Evolutionary conservation across 2,113 vertebrate genomes (phyloP).

Genomic region (Corydoras sp.): DNA sequence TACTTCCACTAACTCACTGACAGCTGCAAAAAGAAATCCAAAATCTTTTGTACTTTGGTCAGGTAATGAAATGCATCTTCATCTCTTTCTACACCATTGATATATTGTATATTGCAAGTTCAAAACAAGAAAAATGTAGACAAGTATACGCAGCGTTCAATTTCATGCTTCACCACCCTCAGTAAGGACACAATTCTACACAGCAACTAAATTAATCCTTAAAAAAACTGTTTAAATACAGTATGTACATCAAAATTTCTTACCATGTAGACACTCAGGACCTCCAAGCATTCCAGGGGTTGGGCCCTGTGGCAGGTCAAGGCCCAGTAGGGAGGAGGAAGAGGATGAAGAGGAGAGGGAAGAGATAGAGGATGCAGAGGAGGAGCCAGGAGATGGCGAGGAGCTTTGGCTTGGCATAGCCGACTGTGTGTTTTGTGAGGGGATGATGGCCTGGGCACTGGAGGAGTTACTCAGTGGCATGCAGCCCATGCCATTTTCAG

Average conservation of each 20-base stretch:
- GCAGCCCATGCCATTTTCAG: conserved; percentile 70
- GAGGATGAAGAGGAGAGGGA: conserved; percentile 70
- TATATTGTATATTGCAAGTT: too few relatives aligned
- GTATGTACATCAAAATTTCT: conserved; percentile 40
- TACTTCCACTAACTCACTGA: too few relatives aligned
- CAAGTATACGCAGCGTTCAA: too few relatives aligned
- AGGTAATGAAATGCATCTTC: too few relatives aligned
- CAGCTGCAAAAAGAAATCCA: too few relatives aligned
- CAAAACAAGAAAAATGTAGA: too few relatives aligned
- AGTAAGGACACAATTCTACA: too few relatives aligned
- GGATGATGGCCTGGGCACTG: conserved; percentile 66
- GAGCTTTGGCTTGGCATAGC: conserved; percentile 72
- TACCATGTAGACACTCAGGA: conserved; percentile 64
- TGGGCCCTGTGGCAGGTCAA: conserved; percentile 60
- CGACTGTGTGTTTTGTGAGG: conserved; percentile 69
- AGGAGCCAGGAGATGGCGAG: conserved; percentile 66
- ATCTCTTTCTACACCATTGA: too few relatives aligned
- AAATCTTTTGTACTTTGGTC: too few relatives aligned
- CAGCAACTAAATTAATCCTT: too few relatives aligned
- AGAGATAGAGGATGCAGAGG: conserved; percentile 58
- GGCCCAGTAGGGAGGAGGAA: conserved; percentile 65
- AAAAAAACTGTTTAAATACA: too few relatives aligned
- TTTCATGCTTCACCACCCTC: too few relatives aligned
- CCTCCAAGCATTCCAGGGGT: conserved; percentile 64
- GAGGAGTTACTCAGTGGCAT: conserved; percentile 63